phyloP scores from a whole-genome alignment of 2,888 invertebrate genomes.

The Dolichopus griseipennis region DNA sequence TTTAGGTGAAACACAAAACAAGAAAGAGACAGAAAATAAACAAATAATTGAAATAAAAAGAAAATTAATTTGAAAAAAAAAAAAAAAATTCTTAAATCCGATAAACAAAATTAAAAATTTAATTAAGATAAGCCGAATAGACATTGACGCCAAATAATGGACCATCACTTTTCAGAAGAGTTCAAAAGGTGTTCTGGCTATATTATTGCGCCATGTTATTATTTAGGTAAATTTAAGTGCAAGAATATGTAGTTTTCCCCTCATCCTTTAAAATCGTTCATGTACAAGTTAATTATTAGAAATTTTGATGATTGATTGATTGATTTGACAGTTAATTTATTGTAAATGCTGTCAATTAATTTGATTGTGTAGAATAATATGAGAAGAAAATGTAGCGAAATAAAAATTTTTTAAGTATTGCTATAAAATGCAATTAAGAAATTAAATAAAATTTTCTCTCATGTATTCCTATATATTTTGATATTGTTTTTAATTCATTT shows the following conservation, averaged over 20 bases:
- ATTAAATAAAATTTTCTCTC: too few species aligned
- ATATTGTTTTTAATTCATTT: too few species aligned
- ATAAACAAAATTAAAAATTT: not conserved
- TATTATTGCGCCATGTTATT: not conserved
- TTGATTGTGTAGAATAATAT: not conserved
- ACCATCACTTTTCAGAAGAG: not conserved
- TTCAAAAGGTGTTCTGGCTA: not conserved
- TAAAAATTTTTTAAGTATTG: too few species aligned
- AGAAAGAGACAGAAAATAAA: too few species aligned
- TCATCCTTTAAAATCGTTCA: too few species aligned
- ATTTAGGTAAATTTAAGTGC: not conserved
- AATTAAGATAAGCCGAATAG: not conserved
- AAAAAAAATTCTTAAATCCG: not conserved
- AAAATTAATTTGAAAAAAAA: too few species aligned
- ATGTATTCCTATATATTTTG: too few species aligned
- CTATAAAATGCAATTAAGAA: too few species aligned
- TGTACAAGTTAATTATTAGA: not conserved
- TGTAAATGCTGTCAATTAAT: not conserved
- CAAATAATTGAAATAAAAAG: too few species aligned
- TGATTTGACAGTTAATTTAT: constrained; percentile 2
- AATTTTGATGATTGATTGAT: not conserved
- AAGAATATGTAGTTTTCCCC: not conserved
- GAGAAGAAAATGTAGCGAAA: too few species aligned
- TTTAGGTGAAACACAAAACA: too few species aligned
- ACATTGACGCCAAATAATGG: not conserved